phyloP scores from a whole-genome alignment of 2,888 invertebrate genomes.

The Podabrus alpinus region DNA sequence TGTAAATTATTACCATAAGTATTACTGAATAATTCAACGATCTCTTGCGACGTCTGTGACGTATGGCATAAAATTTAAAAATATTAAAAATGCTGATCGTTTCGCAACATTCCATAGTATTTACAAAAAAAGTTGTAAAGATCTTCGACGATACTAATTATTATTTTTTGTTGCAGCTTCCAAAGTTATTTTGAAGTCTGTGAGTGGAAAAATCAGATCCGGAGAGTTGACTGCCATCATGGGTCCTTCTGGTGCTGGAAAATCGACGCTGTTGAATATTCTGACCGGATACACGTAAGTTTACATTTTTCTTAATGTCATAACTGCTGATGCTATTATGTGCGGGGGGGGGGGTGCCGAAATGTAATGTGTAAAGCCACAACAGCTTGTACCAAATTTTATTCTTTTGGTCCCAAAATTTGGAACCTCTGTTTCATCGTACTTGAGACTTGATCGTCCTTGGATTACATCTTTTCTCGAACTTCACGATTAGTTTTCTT shows the following conservation, averaged over 20 bases:
- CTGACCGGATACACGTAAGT: constrained; percentile 94
- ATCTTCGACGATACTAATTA: constrained; percentile 16
- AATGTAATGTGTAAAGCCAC: too few relatives aligned
- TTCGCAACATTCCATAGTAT: too few relatives aligned
- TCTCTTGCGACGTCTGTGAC: neutral
- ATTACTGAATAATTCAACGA: neutral
- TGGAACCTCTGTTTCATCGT: too few relatives aligned
- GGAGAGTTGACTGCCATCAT: constrained; percentile 95
- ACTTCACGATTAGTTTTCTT: too few relatives aligned
- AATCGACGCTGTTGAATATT: constrained; percentile 91
- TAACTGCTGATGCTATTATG: neutral
- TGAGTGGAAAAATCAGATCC: constrained; percentile 85
- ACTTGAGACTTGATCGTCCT: too few relatives aligned
- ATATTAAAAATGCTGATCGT: too few relatives aligned
- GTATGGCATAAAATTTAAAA: neutral
- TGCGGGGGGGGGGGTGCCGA: too few relatives aligned
- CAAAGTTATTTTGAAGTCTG: constrained; percentile 86
- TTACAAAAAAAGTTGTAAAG: neutral
- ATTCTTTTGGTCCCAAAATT: too few relatives aligned
- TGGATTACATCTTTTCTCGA: too few relatives aligned
- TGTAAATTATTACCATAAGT: neutral
- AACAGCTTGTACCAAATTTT: too few relatives aligned
- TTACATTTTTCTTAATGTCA: neutral
- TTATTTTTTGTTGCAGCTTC: constrained; percentile 65
- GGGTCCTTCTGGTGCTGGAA: constrained; percentile 96